phyloP scores from a whole-genome alignment of 2,113 vertebrate genomes.

The Micromys minutus region DNA sequence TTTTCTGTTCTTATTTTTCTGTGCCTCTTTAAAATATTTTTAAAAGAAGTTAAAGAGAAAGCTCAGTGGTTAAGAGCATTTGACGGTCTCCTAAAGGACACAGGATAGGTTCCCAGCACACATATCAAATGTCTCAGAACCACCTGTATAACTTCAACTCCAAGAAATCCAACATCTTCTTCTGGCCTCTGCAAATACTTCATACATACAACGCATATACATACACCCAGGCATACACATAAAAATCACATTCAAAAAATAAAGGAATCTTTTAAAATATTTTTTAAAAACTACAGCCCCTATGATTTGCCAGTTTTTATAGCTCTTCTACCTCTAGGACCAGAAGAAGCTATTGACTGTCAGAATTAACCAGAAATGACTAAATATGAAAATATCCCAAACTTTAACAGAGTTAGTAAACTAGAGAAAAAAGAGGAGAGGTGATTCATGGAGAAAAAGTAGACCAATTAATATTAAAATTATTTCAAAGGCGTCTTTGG shows the following conservation, averaged over 20 bases:
- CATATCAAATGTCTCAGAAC: background rate
- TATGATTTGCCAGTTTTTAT: conserved; percentile 29
- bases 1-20: conserved; percentile 37
- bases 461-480: conserved; percentile 18
- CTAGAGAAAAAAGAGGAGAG: background rate
- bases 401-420: conserved; percentile 41
- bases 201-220: background rate
- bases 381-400: conserved; percentile 36
- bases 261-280: background rate
- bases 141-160: background rate
- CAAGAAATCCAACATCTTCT: background rate
- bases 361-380: conserved; percentile 39
- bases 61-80: background rate
- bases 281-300: conserved; percentile 11
- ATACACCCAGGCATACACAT: background rate
- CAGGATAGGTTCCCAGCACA: background rate
- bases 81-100: background rate
- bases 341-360: conserved; percentile 29
- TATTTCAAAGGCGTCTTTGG: conserved; percentile 42
- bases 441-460: background rate
- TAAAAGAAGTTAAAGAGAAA: background rate
- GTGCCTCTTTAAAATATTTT: conserved; percentile 7
- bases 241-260: background rate
- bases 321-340: conserved; percentile 34
- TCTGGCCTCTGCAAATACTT: background rate